Conservation (phyloP, 1,140 invertebrate species). For the Conus betulinus region DNA sequence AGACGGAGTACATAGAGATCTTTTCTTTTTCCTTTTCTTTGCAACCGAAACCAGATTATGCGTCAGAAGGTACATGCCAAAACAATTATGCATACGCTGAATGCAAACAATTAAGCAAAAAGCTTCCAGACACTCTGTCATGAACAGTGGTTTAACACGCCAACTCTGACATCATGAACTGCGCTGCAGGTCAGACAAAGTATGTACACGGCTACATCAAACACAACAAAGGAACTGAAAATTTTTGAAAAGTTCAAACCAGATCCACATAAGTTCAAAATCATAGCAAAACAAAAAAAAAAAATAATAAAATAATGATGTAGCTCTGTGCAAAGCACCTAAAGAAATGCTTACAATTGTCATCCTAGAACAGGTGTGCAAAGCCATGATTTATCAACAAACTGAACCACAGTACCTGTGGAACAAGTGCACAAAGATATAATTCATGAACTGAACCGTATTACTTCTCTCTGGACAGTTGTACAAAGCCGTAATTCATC, state of each 20-base stretch:
- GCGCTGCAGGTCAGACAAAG: not conserved
- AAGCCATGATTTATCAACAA: too few species aligned
- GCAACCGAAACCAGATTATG: not conserved
- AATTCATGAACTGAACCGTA: too few species aligned
- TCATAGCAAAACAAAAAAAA: not conserved
- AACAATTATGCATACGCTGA: not conserved
- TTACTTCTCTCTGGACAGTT: too few species aligned
- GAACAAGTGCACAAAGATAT: too few species aligned
- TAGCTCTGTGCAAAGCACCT: too few species aligned
- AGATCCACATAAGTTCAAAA: not conserved
- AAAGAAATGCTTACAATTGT: not conserved
- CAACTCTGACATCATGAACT: not conserved
- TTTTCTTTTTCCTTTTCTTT: not conserved
- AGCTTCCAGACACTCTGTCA: not conserved
- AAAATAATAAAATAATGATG: not conserved
- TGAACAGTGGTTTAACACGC: not conserved
- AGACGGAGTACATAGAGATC: constrained; percentile 2
- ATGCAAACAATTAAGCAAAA: not conserved
- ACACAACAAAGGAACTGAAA: not conserved
- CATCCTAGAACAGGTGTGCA: too few species aligned
- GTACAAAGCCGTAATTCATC: too few species aligned
- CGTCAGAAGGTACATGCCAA: not conserved
- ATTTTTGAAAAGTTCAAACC: not conserved
- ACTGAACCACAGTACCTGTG: too few species aligned
- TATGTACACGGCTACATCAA: not conserved